Percentiles rank a stretch among this genome's conserved stretches.
Conservation (phyloP, 1,140 invertebrate genomes). For the Drosophila virilis region DNA sequence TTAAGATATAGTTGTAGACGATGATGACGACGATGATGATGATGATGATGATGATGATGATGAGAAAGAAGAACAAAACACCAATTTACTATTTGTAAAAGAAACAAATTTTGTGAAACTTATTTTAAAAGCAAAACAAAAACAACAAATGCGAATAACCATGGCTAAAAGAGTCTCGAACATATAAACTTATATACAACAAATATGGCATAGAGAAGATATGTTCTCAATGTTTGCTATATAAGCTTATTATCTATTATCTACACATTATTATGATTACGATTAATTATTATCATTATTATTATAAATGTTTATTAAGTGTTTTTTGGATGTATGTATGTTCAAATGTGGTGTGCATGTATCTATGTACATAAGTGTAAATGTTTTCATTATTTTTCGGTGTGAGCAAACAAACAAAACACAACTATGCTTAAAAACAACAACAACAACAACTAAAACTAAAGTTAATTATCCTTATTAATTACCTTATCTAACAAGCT, state of each 20-base stretch:
- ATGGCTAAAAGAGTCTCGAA: constrained; percentile 80
- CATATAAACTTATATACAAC: constrained; percentile 54
- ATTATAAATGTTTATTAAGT: constrained; percentile 80
- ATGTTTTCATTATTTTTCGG: constrained; percentile 70
- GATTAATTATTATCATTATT: constrained; percentile 37
- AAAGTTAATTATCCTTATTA: constrained; percentile 79
- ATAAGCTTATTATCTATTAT: constrained; percentile 67
- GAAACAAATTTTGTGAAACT: constrained; percentile 64
- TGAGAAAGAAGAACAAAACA: constrained; percentile 67
- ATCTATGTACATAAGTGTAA: constrained; percentile 76
- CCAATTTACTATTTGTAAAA: constrained; percentile 78
- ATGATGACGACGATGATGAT: constrained; percentile 9
- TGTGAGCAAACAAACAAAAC: constrained; percentile 46
- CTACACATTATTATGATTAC: constrained; percentile 66
- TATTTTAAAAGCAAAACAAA: constrained; percentile 58
- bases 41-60: constrained; percentile 3
- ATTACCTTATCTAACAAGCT: constrained; percentile 46
- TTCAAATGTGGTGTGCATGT: constrained; percentile 66
- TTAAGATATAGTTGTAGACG: constrained; percentile 10
- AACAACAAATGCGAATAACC: constrained; percentile 50
- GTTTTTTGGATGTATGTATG: constrained; percentile 74
- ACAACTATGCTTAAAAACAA: constrained; percentile 67
- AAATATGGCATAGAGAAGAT: constrained; percentile 35
- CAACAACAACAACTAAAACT: constrained; percentile 42
- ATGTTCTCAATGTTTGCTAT: constrained; percentile 75